Conservation (phyloP, 2,888 invertebrate species). For the Macrosiphum euphorbiae region DNA sequence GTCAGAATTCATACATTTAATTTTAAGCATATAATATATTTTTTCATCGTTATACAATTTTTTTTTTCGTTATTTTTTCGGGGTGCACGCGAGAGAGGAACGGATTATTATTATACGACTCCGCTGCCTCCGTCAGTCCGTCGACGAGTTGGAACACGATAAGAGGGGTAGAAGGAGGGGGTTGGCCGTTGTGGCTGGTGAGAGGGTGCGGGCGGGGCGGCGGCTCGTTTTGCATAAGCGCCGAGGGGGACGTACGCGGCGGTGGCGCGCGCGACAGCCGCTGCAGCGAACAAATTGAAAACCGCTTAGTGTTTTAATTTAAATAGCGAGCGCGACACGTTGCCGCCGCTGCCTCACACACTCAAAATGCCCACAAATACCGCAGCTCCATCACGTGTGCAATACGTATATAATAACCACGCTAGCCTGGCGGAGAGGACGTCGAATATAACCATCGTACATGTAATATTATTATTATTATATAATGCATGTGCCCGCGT, state of each 20-base stretch:
- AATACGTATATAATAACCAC: neutral
- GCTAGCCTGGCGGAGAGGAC: neutral
- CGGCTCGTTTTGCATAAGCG: slow-evolving; percentile 58
- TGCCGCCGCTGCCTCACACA: slow-evolving; percentile 53
- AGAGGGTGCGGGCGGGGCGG: neutral
- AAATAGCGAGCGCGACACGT: slow-evolving; percentile 65
- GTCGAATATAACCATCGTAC: slow-evolving; percentile 12
- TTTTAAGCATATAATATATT: neutral
- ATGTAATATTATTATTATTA: neutral
- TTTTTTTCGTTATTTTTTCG: slow-evolving; percentile 18
- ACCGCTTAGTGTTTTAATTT: slow-evolving; percentile 67
- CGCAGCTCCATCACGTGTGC: slow-evolving; percentile 1
- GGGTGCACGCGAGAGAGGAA: neutral
- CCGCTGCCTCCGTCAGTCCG: neutral
- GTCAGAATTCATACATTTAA: neutral
- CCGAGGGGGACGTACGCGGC: slow-evolving; percentile 33
- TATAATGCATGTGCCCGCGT: neutral
- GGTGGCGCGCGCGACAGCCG: slow-evolving; percentile 61
- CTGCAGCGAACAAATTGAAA: slow-evolving; percentile 66
- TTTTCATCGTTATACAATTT: neutral
- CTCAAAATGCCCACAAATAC: slow-evolving; percentile 47
- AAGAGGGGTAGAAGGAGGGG: neutral
- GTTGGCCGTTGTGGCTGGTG: neutral
- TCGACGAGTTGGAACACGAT: neutral
- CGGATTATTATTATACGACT: slow-evolving; percentile 33